Conservation (phyloP, 2,797 vertebrate genomes). For the Notolepis coatsorum region DNA sequence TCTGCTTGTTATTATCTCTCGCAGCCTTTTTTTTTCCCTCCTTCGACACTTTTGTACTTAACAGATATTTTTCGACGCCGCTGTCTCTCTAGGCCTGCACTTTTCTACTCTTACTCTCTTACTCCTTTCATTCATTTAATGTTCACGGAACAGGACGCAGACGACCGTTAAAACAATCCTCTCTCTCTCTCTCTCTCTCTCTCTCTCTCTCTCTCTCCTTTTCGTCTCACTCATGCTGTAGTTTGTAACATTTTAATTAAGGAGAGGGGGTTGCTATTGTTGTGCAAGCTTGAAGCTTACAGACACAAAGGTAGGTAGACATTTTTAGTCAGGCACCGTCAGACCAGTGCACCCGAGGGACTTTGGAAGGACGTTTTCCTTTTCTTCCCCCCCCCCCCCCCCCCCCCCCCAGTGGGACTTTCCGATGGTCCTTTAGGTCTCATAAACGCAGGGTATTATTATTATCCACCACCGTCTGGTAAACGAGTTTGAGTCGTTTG, state of each 20-base stretch:
- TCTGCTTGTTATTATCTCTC: slow-evolving; percentile 72
- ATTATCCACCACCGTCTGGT: no score
- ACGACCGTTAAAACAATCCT: slow-evolving; percentile 33
- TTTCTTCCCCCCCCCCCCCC: no score
- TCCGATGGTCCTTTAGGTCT: no score
- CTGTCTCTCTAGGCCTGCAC: slow-evolving; percentile 82
- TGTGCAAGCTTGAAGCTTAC: slow-evolving; percentile 52
- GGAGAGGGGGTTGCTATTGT: slow-evolving; percentile 46
- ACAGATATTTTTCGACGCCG: slow-evolving; percentile 86
- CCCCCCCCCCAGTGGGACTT: no score
- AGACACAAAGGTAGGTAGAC: slow-evolving; percentile 43
- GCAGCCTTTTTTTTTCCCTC: slow-evolving; percentile 70
- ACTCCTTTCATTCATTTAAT: slow-evolving; percentile 65
- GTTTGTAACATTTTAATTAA: slow-evolving; percentile 50
- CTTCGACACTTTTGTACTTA: slow-evolving; percentile 83
- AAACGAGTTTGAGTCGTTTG: no score
- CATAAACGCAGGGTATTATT: no score
- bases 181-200: no score
- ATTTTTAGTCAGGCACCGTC: slow-evolving; percentile 64
- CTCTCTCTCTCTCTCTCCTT: slow-evolving; percentile 29
- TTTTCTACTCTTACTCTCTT: slow-evolving; percentile 77
- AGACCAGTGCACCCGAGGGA: slow-evolving; percentile 64
- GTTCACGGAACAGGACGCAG: slow-evolving; percentile 47
- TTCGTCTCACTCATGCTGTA: slow-evolving; percentile 54
- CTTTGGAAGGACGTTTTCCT: slow-evolving; percentile 52